Evolutionary conservation across 2,113 vertebrate species (phyloP), one percentile per base, ranked within the genome.

Genomic region (Alaudala cheleensis): DNA sequence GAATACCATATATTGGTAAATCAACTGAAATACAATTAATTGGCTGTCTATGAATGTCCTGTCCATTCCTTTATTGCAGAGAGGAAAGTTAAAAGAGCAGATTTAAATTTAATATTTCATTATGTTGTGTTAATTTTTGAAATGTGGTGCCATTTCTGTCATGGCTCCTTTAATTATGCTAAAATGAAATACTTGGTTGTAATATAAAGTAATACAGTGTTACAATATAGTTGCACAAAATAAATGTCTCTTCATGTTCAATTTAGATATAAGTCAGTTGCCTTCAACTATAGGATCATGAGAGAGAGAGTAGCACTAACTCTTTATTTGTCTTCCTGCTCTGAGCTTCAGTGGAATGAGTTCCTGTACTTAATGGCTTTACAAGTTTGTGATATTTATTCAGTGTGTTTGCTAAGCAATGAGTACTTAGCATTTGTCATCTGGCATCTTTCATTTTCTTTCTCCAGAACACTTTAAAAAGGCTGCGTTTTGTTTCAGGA

Each of bases 301-400:
- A 85, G 9, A 42, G 19, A 62, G 67, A 85, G 9, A 42, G 19
- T 58, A 47, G 20, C 58, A 15, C 25, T 89, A 94, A 42, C 14
- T 70, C 72, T 85, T 93, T 95, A 71, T 82, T 92, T 96, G 61
- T 92, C 69, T 95, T 96, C 77, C 73, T 92, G 94, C 28, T 45
- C 49, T 78, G 69, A 28, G 93, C 70, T 92, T 92, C 87, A 82
- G 92, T 37, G 62, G 76, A 83, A 88, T 51, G 53, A 95, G 73
- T 93, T 94, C 77, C 90, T 91, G 66, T 42, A 66, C 69, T 89
- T 96, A 94, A 93, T 89, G 90, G 66, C 82, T 88, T 94, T 84
- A 82, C 70, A 95, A 66, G 51, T 94, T 91, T 54, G 33, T 92
- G 83, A 91, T 91, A 95, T 91, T 91, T 97, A 85, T 84, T 94